Evolutionary conservation across 2,113 vertebrate species (phyloP), one percentile per base, ranked within the genome.

Genomic region (Ageneiosus marmoratus): DNA sequence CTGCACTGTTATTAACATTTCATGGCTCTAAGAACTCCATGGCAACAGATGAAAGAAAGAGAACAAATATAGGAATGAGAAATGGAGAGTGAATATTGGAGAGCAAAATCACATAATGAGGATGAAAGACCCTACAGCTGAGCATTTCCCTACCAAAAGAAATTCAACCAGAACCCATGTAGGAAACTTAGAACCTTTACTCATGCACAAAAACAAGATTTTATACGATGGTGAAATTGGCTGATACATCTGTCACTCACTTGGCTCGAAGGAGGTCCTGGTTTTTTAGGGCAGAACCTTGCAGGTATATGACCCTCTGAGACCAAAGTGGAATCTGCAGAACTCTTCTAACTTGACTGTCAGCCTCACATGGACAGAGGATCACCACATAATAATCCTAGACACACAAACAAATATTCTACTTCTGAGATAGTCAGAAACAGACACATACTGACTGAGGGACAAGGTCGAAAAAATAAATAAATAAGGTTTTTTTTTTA

Each of bases 381-480:
- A 99, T 98, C 90, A 99, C 96, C 89, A 99, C 98, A 13, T 98
- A 99, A 88, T 98, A 97, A 92, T 98, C 97, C 98, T 99, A 27
- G 22, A 85, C 79, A 83, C 32, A 70, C 76, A 82, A 22, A 80
- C n/a, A 82, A 55, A 51, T 29, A 55, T 37, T n/a, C 37, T 41
- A 41, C 5, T 41, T 5, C 5, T 41, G 37, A 41, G 37, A 63
- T 9, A 55, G 5, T 16, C 22, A 18, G 15, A 37, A 24, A 24
- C 24, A 22, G 37, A 69, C 65, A 69, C 20, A 41, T 20, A 4
- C 63, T 67, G 18, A 10, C 63, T 41, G 18, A 37, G 9, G 3
- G n/a, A 18, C 16, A 37, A 29, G 8, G 15, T 13, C 2, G n/a
- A 3, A 27, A 60, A 4, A 60, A 27, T 18, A 60, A 11, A 60